A percentile compares a stretch with the other conserved stretches of the same genome.
These are phyloP conservation scores for Chalcosyrphus nemorum DNA, from an alignment of 2,888 invertebrate species.

Conservation along the genomic window DNA sequence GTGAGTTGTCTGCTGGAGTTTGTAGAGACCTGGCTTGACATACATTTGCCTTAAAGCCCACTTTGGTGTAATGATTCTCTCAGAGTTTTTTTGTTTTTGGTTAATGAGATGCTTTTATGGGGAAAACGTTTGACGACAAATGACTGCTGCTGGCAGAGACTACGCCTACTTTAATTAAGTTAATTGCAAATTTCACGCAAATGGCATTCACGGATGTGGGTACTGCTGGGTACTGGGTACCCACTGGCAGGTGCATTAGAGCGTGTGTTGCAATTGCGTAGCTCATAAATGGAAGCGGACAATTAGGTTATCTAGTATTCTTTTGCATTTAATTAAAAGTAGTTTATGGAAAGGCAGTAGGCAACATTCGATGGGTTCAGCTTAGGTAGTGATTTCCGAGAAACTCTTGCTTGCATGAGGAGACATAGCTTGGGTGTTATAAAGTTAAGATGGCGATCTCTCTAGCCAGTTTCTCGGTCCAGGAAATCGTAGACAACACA, in stretches of 20 bases:
- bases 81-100: too few species aligned
- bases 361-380: neutral
- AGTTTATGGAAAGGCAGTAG: neutral
- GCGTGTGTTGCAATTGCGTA: neutral
- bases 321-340: neutral
- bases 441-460: too few species aligned
- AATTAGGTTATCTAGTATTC: neutral
- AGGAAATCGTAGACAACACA: too few species aligned
- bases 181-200: slow-evolving; percentile 44
- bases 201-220: slow-evolving; percentile 50
- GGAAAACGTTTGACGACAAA: slow-evolving; percentile 38
- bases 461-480: too few species aligned
- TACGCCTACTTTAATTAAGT: slow-evolving; percentile 42
- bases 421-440: too few species aligned
- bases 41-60: slow-evolving; percentile 57
- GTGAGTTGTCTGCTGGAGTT: neutral
- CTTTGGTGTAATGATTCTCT: slow-evolving; percentile 46
- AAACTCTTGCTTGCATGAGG: neutral
- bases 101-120: slow-evolving; percentile 56
- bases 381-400: neutral
- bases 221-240: too few species aligned
- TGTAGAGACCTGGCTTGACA: slow-evolving; percentile 40
- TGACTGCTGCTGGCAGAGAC: neutral
- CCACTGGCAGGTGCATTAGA: too few species aligned
- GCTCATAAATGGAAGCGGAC: neutral